Base-by-base conservation (phyloP, 2,113 vertebrate species). In the Morone saxatilis region DNA sequence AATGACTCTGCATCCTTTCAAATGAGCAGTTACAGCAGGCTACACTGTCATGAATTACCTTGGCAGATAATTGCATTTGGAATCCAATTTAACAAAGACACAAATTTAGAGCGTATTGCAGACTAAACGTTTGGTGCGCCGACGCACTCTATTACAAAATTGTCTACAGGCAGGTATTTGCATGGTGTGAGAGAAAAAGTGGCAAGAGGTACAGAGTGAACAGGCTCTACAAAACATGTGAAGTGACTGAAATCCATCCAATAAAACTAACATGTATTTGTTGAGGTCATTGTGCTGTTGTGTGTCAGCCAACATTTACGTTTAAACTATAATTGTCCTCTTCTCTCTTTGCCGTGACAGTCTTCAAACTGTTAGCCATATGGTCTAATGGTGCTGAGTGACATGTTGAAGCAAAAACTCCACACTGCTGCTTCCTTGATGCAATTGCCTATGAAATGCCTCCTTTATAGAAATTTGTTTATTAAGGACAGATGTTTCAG, bases 41-140 rank as follows among this genome's bases (percentile, higher is more conserved):
- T 85, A 61, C 66, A 85, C 75, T 85, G 76, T 87, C 83, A 45
- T 77, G 83, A 93, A 94, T 93, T 86, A 90, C 85, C 83, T 76
- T 83, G 74, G 82, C 65, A 84, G 88, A 91, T 95, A 93, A 95
- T 94, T 94, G 88, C 87, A 86, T 92, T 91, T 85, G 50, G 91
- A 91, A 93, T 92, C 91, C 89, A 91, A 90, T 93, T 92, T 92
- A 88, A 90, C 86, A 90, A 91, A 91, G 67, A 68, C 62, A 51
- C 76, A 86, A 71, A 85, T 90, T 91, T 76, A 66, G 76, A 85
- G 71, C 17, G 67, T 88, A 89, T 72, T 70, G 80, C 81, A 78
- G 85, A 87, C 83, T 93, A 80, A 83, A 83, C 60, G 36, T 89
- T 91, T 80, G 65, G 69, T 82, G 78, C 57, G 13, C 82, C 73